phyloP scores from a whole-genome alignment of 2,113 vertebrate species.

The Panurus biarmicus region DNA sequence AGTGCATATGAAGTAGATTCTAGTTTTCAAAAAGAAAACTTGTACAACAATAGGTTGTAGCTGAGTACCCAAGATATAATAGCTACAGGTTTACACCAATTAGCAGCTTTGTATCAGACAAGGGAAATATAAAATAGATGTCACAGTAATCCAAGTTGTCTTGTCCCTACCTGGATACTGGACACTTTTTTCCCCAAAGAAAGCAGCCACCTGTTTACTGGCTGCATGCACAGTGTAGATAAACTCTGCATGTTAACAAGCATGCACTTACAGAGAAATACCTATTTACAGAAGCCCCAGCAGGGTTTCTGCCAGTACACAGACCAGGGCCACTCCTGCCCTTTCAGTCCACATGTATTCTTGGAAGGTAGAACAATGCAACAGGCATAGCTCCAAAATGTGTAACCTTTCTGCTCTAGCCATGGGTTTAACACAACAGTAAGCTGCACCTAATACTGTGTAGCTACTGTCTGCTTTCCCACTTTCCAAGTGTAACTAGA shows the following conservation, averaged over 20 bases:
- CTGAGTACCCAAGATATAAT: background rate
- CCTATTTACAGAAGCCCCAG: background rate
- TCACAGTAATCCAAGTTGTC: background rate
- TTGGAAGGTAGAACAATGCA: conserved; percentile 22
- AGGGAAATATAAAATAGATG: background rate
- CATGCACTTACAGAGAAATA: background rate
- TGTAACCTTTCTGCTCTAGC: background rate
- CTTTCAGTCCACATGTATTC: background rate
- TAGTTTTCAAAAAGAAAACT: background rate
- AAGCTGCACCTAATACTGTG: background rate
- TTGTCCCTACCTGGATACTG: too few species aligned
- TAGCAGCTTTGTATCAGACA: background rate
- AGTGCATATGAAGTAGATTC: background rate
- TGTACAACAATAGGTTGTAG: background rate
- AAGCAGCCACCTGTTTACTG: background rate
- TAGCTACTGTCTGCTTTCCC: background rate
- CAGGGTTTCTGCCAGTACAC: background rate
- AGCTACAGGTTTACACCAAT: background rate
- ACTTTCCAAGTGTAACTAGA: background rate
- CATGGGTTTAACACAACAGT: background rate
- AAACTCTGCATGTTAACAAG: background rate
- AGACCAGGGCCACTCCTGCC: background rate
- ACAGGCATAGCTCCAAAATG: background rate
- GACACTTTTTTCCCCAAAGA: background rate
- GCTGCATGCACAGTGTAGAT: background rate